Conservation (phyloP, 2,797 vertebrate genomes). For the Bryconaethiops microstoma region DNA sequence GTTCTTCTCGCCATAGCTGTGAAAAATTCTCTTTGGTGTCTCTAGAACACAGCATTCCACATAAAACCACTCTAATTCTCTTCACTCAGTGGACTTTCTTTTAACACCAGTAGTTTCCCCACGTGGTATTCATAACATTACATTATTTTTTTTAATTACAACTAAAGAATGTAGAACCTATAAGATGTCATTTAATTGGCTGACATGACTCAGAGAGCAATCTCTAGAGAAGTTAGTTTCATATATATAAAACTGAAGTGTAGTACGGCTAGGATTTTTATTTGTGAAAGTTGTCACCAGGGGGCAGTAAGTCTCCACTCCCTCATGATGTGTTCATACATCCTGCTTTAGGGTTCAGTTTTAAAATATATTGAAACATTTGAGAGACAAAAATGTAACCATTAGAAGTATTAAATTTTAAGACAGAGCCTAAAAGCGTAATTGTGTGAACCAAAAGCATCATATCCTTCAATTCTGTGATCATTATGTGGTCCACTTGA, state of each 20-base stretch:
- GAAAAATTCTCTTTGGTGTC: too few species aligned
- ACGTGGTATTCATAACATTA: too few species aligned
- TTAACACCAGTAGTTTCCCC: too few species aligned
- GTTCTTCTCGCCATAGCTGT: too few species aligned
- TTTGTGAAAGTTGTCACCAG: conserved; percentile 41
- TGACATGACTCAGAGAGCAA: background rate
- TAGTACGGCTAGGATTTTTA: background rate
- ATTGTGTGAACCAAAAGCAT: too few species aligned
- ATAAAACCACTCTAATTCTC: too few species aligned
- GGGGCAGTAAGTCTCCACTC: conserved; percentile 15
- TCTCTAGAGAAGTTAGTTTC: background rate
- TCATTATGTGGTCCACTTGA: too few species aligned
- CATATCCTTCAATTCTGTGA: too few species aligned
- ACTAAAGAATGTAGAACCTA: background rate
- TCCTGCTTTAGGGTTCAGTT: background rate
- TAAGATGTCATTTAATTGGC: background rate
- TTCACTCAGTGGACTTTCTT: too few species aligned
- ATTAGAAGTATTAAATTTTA: background rate
- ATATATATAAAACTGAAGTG: background rate
- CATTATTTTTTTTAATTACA: background rate
- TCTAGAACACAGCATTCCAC: too few species aligned
- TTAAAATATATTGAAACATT: too few species aligned
- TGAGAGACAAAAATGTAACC: background rate
- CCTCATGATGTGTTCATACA: background rate
- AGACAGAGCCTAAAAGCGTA: background rate